These are phyloP conservation scores for Columba guinea DNA, from an alignment of 2,797 vertebrate species.

Conservation along the genomic window DNA sequence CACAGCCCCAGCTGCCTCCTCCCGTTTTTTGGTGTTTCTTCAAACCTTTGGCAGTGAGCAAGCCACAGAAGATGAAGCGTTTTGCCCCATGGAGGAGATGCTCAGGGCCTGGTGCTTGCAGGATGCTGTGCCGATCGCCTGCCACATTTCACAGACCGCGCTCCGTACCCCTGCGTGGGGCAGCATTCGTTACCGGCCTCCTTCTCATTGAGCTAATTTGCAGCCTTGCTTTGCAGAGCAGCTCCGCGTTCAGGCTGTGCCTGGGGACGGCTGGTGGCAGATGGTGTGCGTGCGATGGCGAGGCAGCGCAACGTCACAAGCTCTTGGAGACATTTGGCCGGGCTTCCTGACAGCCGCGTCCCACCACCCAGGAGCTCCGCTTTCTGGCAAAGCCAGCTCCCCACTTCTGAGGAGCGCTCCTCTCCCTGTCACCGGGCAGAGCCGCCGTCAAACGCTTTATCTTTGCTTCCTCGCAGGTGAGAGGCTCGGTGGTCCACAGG, in stretches of 20 bases:
- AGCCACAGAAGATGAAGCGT: background rate
- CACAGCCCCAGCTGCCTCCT: background rate
- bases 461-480: background rate
- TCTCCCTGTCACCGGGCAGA: background rate
- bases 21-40: background rate
- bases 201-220: background rate
- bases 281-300: conserved; percentile 15
- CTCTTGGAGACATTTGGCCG: conserved; percentile 27
- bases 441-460: background rate
- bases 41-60: background rate
- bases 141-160: fast-evolving
- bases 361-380: conserved; percentile 21
- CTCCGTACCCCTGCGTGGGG: background rate
- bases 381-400: conserved; percentile 12
- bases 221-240: conserved; percentile 22
- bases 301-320: conserved; percentile 43
- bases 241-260: background rate
- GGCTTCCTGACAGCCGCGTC: conserved; percentile 29
- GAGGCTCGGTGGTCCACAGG: background rate
- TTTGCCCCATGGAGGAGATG: fast-evolving
- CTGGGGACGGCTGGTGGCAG: conserved; percentile 16
- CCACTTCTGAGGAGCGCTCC: background rate
- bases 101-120: fast-evolving
- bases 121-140: background rate
- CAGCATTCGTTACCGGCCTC: background rate